Conservation (phyloP, 2,113 vertebrate genomes). For the Sinocyclocheilus anophthalmus region DNA sequence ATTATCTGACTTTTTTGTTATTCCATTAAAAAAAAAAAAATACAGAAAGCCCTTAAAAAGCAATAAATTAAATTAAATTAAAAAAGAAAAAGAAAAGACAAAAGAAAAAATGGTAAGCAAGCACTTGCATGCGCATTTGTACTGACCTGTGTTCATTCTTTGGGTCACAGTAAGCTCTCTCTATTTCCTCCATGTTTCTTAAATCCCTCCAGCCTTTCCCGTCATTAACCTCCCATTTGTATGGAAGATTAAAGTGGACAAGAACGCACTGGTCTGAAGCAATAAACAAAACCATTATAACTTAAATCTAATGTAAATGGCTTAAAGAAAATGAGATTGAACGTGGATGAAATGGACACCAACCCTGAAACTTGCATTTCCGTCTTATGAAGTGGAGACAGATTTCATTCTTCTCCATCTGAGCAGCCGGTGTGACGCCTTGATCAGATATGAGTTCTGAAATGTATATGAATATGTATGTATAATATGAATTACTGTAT, state of each 20-base stretch:
- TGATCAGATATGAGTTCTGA: constrained; percentile 53
- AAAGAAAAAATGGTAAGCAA: too few relatives aligned
- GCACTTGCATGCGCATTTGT: not conserved
- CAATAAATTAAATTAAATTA: too few relatives aligned
- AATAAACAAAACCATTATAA: not conserved
- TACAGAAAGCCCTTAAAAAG: too few relatives aligned
- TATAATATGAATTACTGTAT: not conserved
- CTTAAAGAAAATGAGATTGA: not conserved
- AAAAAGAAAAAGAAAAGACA: too few relatives aligned
- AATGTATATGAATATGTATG: constrained; percentile 18
- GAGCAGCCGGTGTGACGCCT: not conserved
- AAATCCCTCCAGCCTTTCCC: constrained; percentile 66
- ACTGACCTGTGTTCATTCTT: constrained; percentile 64
- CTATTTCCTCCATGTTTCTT: constrained; percentile 69
- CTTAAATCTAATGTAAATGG: not conserved
- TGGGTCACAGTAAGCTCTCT: constrained; percentile 70
- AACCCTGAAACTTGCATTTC: constrained; percentile 72
- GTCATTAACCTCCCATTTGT: constrained; percentile 73
- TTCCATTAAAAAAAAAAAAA: too few relatives aligned
- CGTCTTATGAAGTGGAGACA: constrained; percentile 73
- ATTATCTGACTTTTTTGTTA: too few relatives aligned
- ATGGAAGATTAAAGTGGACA: constrained; percentile 74
- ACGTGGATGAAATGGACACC: constrained; percentile 12
- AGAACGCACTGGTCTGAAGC: constrained; percentile 65
- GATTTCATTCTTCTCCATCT: constrained; percentile 63